phyloP scores from a whole-genome alignment of 2,888 invertebrate genomes.

The Macrosiphum euphorbiae region DNA sequence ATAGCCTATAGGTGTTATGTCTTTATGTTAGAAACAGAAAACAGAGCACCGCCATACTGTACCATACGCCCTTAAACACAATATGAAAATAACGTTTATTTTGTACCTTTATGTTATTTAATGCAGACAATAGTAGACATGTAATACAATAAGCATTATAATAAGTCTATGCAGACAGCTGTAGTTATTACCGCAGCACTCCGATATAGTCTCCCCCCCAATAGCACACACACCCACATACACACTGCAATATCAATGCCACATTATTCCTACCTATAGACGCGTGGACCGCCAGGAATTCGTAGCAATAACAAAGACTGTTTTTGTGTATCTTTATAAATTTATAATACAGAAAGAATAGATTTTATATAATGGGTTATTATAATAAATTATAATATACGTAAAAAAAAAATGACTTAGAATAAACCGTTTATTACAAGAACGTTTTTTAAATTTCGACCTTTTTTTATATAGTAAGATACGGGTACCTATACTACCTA shows the following conservation, averaged over 20 bases:
- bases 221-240: background rate
- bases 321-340: background rate
- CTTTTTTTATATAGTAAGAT: background rate
- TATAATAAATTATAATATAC: too few species aligned
- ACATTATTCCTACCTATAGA: background rate
- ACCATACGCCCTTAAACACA: background rate
- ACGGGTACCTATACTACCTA: too few species aligned
- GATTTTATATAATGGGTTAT: background rate
- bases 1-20: background rate
- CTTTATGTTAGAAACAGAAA: background rate
- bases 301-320: background rate
- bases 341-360: background rate
- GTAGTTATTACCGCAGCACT: background rate
- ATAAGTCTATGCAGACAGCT: background rate
- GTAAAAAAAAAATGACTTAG: too few species aligned
- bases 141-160: background rate
- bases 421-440: too few species aligned
- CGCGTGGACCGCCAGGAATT: background rate
- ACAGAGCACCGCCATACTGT: background rate
- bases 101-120: background rate
- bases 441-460: background rate
- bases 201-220: background rate
- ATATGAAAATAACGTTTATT: background rate
- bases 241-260: background rate
- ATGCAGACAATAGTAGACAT: background rate